A percentile compares a stretch with the other conserved stretches of the same genome.
Evolutionary conservation across 1,140 invertebrate species (phyloP).

Genomic region (Cyphomyrmex costatus): DNA sequence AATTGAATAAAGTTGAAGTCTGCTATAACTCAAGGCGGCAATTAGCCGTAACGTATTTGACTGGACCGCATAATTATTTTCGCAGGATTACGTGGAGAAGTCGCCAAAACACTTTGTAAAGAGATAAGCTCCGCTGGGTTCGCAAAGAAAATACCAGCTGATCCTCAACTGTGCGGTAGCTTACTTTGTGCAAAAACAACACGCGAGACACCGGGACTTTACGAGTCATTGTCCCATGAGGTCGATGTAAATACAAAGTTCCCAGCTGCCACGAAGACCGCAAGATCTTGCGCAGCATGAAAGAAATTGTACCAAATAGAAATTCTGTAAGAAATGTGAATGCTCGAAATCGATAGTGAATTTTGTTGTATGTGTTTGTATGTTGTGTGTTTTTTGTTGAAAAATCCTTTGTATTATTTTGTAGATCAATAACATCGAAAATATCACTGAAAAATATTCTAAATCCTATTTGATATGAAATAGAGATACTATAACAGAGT

Average conservation of each 20-base stretch:
- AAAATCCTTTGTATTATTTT: not conserved
- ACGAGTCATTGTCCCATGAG: slow-evolving; percentile 50
- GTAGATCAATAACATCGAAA: not conserved
- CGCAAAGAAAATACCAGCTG: slow-evolving; percentile 75
- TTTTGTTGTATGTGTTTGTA: no score
- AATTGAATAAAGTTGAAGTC: slow-evolving; percentile 5
- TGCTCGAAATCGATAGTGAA: not conserved
- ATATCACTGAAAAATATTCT: not conserved
- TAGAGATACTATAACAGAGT: no score
- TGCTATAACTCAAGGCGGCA: not conserved
- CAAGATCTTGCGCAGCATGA: not conserved
- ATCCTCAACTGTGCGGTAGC: slow-evolving; percentile 61
- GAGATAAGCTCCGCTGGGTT: slow-evolving; percentile 71
- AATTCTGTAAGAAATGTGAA: not conserved
- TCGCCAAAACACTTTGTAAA: slow-evolving; percentile 70
- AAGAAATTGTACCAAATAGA: not conserved
- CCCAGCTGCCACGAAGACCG: not conserved
- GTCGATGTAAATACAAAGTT: slow-evolving; percentile 61
- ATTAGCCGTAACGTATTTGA: not conserved
- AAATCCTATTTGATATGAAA: not conserved
- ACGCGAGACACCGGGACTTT: slow-evolving; percentile 42
- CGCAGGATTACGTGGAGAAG: slow-evolving; percentile 64
- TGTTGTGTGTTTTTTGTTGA: slow-evolving; percentile 20
- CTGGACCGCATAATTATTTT: slow-evolving; percentile 69
- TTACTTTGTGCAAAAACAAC: slow-evolving; percentile 73